Percentiles rank a stretch among this genome's conserved stretches.
These are phyloP conservation scores for Amblyjoppa proteus DNA, from an alignment of 2,888 invertebrate species.

Conservation along the genomic window DNA sequence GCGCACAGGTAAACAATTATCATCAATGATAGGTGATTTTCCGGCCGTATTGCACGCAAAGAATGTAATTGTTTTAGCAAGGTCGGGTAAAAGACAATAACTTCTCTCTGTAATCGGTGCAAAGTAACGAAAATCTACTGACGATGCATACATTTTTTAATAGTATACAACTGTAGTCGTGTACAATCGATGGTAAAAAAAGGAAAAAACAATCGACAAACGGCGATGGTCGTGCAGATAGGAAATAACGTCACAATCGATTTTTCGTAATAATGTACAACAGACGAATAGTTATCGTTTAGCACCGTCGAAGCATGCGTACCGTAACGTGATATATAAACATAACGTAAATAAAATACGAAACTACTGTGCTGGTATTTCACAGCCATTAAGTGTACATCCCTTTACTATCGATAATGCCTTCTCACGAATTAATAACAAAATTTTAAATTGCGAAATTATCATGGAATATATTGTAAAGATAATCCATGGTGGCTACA, in stretches of 20 bases:
- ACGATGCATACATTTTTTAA: constrained; percentile 57
- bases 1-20: too few relatives aligned
- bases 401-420: constrained; percentile 6
- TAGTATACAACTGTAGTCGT: constrained; percentile 45
- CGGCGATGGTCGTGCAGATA: constrained; percentile 26
- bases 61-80: too few relatives aligned
- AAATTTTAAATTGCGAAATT: not conserved
- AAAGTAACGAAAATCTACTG: constrained; percentile 63
- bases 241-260: not conserved
- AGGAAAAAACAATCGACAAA: constrained; percentile 17
- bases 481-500: not conserved
- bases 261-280: not conserved
- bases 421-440: constrained; percentile 32
- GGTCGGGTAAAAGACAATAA: not conserved
- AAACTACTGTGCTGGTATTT: constrained; percentile 22
- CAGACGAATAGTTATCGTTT: not conserved
- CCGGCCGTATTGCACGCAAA: too few relatives aligned
- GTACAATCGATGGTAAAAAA: not conserved
- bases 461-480: not conserved
- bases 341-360: constrained; percentile 8
- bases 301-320: constrained; percentile 19
- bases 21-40: too few relatives aligned
- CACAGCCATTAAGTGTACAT: constrained; percentile 25
- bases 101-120: constrained; percentile 40
- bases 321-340: constrained; percentile 17